Conservation (phyloP, 2,888 invertebrate genomes). For the Mimas tiliae region DNA sequence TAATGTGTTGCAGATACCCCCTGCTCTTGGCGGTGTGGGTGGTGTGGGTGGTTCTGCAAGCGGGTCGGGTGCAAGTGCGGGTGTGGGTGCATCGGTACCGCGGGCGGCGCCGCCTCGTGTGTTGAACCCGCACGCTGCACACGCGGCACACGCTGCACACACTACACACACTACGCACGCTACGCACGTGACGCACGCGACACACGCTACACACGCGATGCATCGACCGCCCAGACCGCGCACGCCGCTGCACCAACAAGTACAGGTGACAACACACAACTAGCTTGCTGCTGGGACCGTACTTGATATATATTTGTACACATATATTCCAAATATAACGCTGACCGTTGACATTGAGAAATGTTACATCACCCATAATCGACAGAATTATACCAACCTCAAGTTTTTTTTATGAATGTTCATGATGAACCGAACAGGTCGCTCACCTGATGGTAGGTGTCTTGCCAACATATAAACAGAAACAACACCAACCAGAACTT, state of each 20-base stretch:
- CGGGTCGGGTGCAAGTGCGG: slow-evolving; percentile 31
- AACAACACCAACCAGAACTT: no score
- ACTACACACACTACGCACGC: slow-evolving; percentile 54
- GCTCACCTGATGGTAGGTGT: no score
- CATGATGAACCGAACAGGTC: no score
- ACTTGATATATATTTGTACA: no score
- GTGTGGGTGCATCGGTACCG: slow-evolving; percentile 41
- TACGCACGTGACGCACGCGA: slow-evolving; percentile 55
- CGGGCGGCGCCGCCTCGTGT: slow-evolving; percentile 57
- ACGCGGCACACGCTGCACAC: slow-evolving; percentile 62
- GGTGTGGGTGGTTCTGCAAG: slow-evolving; percentile 34
- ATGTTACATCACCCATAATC: no score
- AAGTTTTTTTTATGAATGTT: no score
- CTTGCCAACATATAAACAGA: no score
- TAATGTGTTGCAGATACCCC: no score
- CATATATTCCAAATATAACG: no score
- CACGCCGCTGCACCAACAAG: slow-evolving; percentile 53
- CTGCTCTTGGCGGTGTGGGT: slow-evolving; percentile 8
- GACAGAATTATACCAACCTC: no score
- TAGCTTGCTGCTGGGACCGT: no score
- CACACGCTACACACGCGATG: slow-evolving; percentile 42
- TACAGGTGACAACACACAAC: slow-evolving; percentile 44
- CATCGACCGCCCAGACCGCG: slow-evolving; percentile 55
- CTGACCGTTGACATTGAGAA: no score
- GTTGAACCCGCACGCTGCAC: slow-evolving; percentile 63